Base-by-base conservation (phyloP, 1,140 invertebrate genomes). In the Drosophila nebulosa region DNA sequence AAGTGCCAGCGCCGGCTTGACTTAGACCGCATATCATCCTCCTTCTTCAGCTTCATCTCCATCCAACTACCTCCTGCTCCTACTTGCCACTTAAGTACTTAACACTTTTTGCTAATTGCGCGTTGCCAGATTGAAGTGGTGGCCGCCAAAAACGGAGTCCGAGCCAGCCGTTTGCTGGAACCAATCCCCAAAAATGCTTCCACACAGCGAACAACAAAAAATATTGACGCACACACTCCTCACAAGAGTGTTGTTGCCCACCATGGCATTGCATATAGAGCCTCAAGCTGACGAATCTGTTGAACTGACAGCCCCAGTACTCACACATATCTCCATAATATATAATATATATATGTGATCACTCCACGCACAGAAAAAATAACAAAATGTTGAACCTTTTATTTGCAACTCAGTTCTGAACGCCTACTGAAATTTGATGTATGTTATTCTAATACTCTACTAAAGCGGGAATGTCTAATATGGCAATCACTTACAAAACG, bases 51-150 rank as follows among this genome's bases (percentile, higher is more conserved):
- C 9, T n/a, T n/a, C n/a, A n/a, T n/a, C 21, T 10, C 52, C 39
- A 9, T 10, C 39, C 39, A 10, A 9, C 39, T 21, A 42, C 14
- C 39, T 46, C 39, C 39, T 46, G 16, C 39, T 21, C n/a, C n/a
- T 21, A 46, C 39, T 46, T 69, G 84, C 84, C 84, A 83, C 83
- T 88, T 89, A 88, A 88, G 83, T 88, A 88, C 83, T 88, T 88
- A 88, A 88, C 83, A 88, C 83, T 89, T 79, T 88, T 88, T 73
- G 78, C 83, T 88, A 88, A 88, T 88, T 88, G 83, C 68, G 75
- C 78, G 61, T 67, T 56, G 52, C 73, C 55, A 42, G 56, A 36
- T 75, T 30, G 62, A 39, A 72, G 73, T 64, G 46, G 14, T 39
- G 62, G 62, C 51, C 14, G 50, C 21, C 18, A 46, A 46, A 46